Conservation (phyloP, 2,113 vertebrate genomes). For the Sphyrna mokarran region DNA sequence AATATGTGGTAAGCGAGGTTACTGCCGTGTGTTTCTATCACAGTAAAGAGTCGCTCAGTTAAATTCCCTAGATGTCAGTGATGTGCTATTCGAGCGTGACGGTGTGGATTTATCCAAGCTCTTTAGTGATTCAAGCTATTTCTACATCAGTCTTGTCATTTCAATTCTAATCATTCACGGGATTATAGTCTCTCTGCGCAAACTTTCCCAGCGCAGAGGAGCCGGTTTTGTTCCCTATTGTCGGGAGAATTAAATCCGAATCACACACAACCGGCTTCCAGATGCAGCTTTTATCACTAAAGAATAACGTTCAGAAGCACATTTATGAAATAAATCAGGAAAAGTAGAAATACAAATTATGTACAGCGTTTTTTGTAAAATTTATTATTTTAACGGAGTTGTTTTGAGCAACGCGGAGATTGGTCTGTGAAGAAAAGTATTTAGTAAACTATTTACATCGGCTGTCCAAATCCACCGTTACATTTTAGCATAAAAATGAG, state of each 20-base stretch:
- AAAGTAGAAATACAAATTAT: constrained; percentile 45
- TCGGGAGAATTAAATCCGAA: background rate
- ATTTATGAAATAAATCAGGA: constrained; percentile 55
- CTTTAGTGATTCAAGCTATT: constrained; percentile 20
- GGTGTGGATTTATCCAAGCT: background rate
- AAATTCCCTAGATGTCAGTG: background rate
- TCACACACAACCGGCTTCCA: background rate
- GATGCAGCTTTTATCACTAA: background rate
- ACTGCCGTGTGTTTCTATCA: background rate
- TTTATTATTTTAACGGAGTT: constrained; percentile 85
- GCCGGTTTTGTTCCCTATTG: background rate
- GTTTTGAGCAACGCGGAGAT: constrained; percentile 58
- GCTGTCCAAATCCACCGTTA: constrained; percentile 67
- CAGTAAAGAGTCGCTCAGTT: background rate
- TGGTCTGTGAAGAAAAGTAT: constrained; percentile 74
- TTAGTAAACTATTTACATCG: constrained; percentile 79
- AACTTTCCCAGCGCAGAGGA: background rate
- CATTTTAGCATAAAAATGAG: constrained; percentile 80
- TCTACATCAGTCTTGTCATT: background rate
- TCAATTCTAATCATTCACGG: constrained; percentile 23
- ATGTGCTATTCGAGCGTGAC: background rate
- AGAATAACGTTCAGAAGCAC: background rate
- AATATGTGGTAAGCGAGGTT: background rate
- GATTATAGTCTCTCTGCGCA: background rate
- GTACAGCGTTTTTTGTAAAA: constrained; percentile 68